Evolutionary conservation across 2,113 vertebrate species (phyloP), one percentile per base, ranked within the genome.

Genomic region (Aptenodytes forsteri): DNA sequence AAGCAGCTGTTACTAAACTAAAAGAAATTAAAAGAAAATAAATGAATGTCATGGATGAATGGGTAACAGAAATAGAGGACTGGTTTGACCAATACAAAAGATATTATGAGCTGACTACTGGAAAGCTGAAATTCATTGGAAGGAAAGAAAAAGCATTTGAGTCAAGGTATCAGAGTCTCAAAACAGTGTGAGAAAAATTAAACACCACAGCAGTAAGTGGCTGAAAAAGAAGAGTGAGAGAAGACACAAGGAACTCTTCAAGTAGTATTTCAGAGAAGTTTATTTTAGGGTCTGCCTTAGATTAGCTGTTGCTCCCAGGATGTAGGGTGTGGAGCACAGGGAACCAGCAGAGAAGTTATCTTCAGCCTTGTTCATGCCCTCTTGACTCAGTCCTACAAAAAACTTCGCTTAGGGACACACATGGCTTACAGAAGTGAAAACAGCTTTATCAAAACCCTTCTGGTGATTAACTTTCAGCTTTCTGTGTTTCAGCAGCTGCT

Each of bases 171-270:
- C 25, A 30, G 18, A 16, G 4, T 62, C 55, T 97, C 42, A 78
- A 84, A 94, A 84, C 4, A 7, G 3, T 16, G 27, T 25, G 32
- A 67, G 23, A 62, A 89, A 94, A 87, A 84, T 36, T 38, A 58
- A 89, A 49, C 10, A 13, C 8, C 26, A 32, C 5, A 66, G 6
- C 0, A 2, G 4, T 44, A 83, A 47, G 0, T 40, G 32, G 13
- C 36, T 89, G 42, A 73, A 34, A 81, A 87, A 78, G 83, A 84
- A 54, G 19, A 78, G 10, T 17, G 36, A 73, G 27, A 69, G 5
- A 52, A 65, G 23, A 46, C 44, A 47, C 11, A 42, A 81, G 12
- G 27, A 90, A 42, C 11, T 65, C 49, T 78, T 69, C 13, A 70
- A 56, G 44, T 4, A 59, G 5, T 49, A 46, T 66, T 78, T 82